phyloP scores from a whole-genome alignment of 2,797 vertebrate species.

The Melanotaenia boesemani region DNA sequence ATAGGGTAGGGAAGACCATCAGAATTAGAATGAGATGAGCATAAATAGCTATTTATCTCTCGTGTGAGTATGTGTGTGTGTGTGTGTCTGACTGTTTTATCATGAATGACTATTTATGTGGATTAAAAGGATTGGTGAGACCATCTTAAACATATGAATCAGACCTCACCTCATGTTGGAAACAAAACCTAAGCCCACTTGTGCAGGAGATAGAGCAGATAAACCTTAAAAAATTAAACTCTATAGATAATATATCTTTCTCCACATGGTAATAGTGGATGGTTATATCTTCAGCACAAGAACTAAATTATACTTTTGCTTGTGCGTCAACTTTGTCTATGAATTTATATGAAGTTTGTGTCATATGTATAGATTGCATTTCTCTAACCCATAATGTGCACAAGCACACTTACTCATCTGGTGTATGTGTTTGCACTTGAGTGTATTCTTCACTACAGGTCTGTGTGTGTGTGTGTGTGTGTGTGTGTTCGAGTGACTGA shows the following conservation, averaged over 20 bases:
- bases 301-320: constrained; percentile 6
- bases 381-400: constrained; percentile 32
- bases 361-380: constrained; percentile 41
- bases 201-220: constrained; percentile 5
- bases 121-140: constrained; percentile 92
- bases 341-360: constrained; percentile 15
- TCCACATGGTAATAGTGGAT: constrained; percentile 8
- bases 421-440: constrained; percentile 34
- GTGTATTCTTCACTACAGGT: constrained; percentile 47
- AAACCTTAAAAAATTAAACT: constrained; percentile 25
- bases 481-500: constrained; percentile 62
- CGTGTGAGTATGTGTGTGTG: constrained; percentile 37
- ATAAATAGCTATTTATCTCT: constrained; percentile 81
- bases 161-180: constrained; percentile 83
- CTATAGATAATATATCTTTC: constrained; percentile 14
- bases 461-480: constrained; percentile 39
- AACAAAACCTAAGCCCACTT: constrained; percentile 8
- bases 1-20: constrained; percentile 88
- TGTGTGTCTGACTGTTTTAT: constrained; percentile 69
- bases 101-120: constrained; percentile 93
- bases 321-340: constrained; percentile 5
- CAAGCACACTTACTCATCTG: constrained; percentile 56
- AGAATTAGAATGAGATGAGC: constrained; percentile 98
- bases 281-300: not conserved
- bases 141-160: constrained; percentile 89